These are phyloP conservation scores for Chascanopsetta lugubris DNA, from an alignment of 2,113 vertebrate genomes.

Conservation along the genomic window DNA sequence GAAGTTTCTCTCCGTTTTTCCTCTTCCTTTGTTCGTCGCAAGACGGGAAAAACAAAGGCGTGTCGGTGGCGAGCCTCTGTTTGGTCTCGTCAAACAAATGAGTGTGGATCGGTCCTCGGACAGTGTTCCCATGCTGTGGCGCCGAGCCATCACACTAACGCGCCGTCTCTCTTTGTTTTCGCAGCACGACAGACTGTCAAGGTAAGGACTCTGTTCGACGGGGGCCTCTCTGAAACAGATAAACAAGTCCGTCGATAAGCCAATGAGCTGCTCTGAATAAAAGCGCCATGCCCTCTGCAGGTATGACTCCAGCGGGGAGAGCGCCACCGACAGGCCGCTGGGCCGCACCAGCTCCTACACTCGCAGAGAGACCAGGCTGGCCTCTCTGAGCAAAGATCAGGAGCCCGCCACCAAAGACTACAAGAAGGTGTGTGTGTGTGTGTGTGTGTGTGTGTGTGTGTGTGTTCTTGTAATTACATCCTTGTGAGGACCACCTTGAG, in stretches of 20 bases:
- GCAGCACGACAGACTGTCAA: slow-evolving; percentile 77
- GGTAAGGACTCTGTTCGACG: slow-evolving; percentile 52
- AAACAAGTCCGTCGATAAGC: background rate
- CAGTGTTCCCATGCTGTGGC: slow-evolving; percentile 32
- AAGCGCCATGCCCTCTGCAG: slow-evolving; percentile 68
- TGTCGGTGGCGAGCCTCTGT: slow-evolving; percentile 43
- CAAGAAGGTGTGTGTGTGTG: slow-evolving; percentile 93
- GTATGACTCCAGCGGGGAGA: slow-evolving; percentile 86
- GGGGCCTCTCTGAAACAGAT: background rate
- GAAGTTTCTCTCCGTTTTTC: slow-evolving; percentile 53
- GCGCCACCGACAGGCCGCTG: slow-evolving; percentile 81
- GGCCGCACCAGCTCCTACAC: slow-evolving; percentile 85
- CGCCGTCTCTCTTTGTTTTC: slow-evolving; percentile 47
- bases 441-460: no score
- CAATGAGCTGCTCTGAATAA: background rate
- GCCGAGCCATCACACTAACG: slow-evolving; percentile 31
- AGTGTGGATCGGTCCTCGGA: slow-evolving; percentile 40
- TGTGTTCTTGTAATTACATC: no score
- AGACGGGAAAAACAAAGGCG: slow-evolving; percentile 44
- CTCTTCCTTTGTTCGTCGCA: slow-evolving; percentile 37
- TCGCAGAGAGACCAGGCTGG: slow-evolving; percentile 88
- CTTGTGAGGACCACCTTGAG: no score
- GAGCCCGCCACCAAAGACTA: slow-evolving; percentile 87
- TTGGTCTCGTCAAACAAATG: slow-evolving; percentile 55
- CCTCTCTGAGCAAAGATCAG: slow-evolving; percentile 80